phyloP scores from a whole-genome alignment of 2,888 invertebrate species.

The Marronus borbonicus region DNA sequence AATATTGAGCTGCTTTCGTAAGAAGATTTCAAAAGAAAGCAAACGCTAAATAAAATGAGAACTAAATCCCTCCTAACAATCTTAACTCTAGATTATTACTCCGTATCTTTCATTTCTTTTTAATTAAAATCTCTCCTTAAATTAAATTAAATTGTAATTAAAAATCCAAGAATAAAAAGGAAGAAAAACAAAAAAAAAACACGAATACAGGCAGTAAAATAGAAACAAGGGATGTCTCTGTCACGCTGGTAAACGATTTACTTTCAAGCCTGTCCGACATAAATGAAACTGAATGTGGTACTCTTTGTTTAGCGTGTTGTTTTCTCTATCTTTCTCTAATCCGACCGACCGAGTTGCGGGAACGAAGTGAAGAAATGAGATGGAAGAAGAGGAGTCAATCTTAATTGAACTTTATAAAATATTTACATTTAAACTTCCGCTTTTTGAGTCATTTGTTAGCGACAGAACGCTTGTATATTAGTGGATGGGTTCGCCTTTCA shows the following conservation, averaged over 20 bases:
- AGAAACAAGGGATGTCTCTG: slow-evolving; percentile 34
- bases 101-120: no score
- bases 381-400: slow-evolving; percentile 36
- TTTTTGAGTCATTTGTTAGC: slow-evolving; percentile 8
- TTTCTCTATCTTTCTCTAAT: slow-evolving; percentile 22
- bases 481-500: no score
- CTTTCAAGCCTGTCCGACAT: not conserved
- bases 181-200: not conserved
- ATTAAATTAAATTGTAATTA: no score
- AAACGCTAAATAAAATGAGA: no score
- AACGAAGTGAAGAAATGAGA: not conserved
- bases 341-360: not conserved
- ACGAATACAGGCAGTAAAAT: not conserved
- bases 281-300: slow-evolving; percentile 16
- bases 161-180: no score
- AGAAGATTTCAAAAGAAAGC: no score
- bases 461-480: no score
- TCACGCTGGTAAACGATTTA: not conserved
- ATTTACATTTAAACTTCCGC: slow-evolving; percentile 50
- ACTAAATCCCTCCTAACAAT: no score
- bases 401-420: slow-evolving; percentile 52
- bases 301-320: no score
- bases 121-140: no score
- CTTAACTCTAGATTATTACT: no score
- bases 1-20: no score